Base-by-base conservation (phyloP, 2,888 invertebrate genomes). In the Thymelicus acteon region DNA sequence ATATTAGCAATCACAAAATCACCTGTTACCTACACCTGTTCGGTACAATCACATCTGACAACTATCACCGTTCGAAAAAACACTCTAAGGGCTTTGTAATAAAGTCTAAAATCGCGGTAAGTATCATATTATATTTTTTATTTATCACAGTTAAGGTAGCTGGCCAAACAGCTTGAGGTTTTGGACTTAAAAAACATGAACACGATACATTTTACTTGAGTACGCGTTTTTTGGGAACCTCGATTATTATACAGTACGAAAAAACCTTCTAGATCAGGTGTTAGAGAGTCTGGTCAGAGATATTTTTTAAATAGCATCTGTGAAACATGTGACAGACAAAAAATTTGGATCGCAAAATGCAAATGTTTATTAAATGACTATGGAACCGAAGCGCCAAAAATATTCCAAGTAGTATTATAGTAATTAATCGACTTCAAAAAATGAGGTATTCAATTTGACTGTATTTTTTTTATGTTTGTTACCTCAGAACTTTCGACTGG, bases 1-100 rank as follows among this genome's bases (percentile, higher is more conserved):
- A 90, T 88, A 90, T 90, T 89, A 90, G 90, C 86, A 89, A 89
- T 89, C 88, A 86, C 85, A 88, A 89, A 88, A 86, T 92, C 93
- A 93, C 93, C 93, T 93, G 93, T 93, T 91, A 83, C 78, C 81
- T 79, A 86, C 93, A 93, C 93, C 93, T 93, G 93, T 93, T 91
- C 83, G 77, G 58, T 60, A 85, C 86, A 93, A 92, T 92, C 92
- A 93, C 92, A 92, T 91, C 90, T 91, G 89, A 89, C 87, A 72
- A 44, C 10, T 62, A 49, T 39, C 7, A 75, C 78, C 75, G 57
- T 0, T 40, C 10, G 61, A 0, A 87, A 82, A 71, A 76, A 6
- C 57, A 73, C 83, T 75, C 58, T 85, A 83, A 63, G 0, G 0
- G 0, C 0, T 12, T 15, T 0, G 0, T 0, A 0, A 5, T 77